Conservation (phyloP, 2,113 vertebrate genomes). For the Pomatostomus ruficeps region DNA sequence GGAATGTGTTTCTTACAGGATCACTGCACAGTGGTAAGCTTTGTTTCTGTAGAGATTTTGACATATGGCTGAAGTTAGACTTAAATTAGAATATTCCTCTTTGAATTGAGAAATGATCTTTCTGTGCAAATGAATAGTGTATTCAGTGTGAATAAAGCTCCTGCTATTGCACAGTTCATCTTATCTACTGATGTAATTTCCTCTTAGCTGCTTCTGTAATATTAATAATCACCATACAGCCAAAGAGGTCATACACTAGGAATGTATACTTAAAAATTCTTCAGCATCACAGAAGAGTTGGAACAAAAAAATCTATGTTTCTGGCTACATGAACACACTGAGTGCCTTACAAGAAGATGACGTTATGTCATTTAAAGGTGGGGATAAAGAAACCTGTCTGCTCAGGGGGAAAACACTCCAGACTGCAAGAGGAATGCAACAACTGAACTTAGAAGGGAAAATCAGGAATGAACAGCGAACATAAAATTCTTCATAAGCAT, state of each 20-base stretch:
- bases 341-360: not conserved
- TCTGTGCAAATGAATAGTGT: slow-evolving; percentile 76
- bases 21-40: slow-evolving; percentile 69
- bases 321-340: not conserved
- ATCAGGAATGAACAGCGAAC: not conserved
- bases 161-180: slow-evolving; percentile 63
- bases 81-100: slow-evolving; percentile 78
- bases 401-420: not conserved
- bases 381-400: not conserved
- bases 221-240: slow-evolving; percentile 66
- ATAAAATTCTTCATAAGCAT: not conserved
- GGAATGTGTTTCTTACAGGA: slow-evolving; percentile 58
- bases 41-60: slow-evolving; percentile 73
- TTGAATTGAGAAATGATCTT: slow-evolving; percentile 75
- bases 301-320: slow-evolving; percentile 11
- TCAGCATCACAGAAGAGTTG: not conserved
- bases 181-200: slow-evolving; percentile 76
- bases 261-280: slow-evolving; percentile 48
- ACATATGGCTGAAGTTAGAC: slow-evolving; percentile 70
- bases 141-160: slow-evolving; percentile 73
- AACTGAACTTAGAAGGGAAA: not conserved
- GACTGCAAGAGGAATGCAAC: not conserved
- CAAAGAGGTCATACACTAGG: slow-evolving; percentile 52
- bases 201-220: slow-evolving; percentile 63
- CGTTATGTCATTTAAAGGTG: not conserved